Conservation (phyloP, 2,797 vertebrate genomes). For the Apogon hyalosoma region DNA sequence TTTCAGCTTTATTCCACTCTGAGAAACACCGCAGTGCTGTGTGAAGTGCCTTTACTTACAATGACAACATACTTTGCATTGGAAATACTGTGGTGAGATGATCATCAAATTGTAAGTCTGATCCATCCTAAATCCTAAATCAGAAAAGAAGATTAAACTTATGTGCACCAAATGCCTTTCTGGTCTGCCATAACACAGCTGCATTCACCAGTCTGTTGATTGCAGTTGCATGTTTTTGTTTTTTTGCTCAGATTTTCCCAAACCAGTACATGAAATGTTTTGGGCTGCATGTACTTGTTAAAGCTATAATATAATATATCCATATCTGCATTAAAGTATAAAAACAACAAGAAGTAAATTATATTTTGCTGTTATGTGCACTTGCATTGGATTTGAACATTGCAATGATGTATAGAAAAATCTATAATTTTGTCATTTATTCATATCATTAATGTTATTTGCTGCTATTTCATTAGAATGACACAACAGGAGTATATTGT, state of each 20-base stretch:
- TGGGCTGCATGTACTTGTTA: background rate
- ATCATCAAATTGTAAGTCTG: slow-evolving; percentile 59
- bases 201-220: slow-evolving; percentile 13
- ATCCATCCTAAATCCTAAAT: slow-evolving; percentile 74
- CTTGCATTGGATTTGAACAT: no score
- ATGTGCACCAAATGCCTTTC: slow-evolving; percentile 55
- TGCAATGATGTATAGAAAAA: no score
- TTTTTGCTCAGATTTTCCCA: background rate
- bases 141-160: slow-evolving; percentile 76
- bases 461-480: no score
- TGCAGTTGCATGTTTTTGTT: background rate
- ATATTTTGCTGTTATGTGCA: no score
- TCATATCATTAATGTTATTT: no score
- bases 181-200: slow-evolving; percentile 34
- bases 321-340: no score
- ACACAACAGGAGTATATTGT: no score
- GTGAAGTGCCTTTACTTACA: background rate
- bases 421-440: no score
- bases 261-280: slow-evolving; percentile 6
- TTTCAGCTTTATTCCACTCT: background rate
- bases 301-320: background rate
- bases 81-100: slow-evolving; percentile 28
- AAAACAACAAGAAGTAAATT: no score
- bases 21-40: background rate
- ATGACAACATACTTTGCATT: slow-evolving; percentile 6